Evolutionary conservation across 2,888 invertebrate genomes (phyloP).

Genomic region (Xestia sexstrigata): DNA sequence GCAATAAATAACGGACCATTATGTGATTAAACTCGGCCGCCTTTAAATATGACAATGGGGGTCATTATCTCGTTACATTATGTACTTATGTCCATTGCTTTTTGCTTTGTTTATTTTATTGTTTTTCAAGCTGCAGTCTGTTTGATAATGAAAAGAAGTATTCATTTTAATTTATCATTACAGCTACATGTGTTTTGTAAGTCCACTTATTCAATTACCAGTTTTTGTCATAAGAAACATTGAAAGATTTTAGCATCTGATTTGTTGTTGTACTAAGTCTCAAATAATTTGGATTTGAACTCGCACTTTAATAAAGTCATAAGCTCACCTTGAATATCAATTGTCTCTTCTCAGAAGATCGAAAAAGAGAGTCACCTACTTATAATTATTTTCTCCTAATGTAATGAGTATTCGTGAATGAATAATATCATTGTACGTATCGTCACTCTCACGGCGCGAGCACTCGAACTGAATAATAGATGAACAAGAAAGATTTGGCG

Average conservation of each 20-base stretch:
- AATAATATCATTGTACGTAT: slow-evolving; percentile 39
- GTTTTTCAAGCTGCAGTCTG: slow-evolving; percentile 4
- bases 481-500: slow-evolving; percentile 44
- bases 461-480: slow-evolving; percentile 44
- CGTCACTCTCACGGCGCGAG: slow-evolving; percentile 32
- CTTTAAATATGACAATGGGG: slow-evolving; percentile 67
- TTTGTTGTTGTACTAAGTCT: neutral
- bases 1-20: slow-evolving; percentile 73
- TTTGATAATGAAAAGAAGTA: neutral
- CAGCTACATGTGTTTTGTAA: neutral
- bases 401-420: slow-evolving; percentile 41
- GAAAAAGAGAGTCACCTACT: slow-evolving; percentile 1
- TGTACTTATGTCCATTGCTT: slow-evolving; percentile 38
- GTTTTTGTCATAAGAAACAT: neutral
- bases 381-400: slow-evolving; percentile 34
- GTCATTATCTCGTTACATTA: slow-evolving; percentile 60
- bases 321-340: slow-evolving; percentile 17
- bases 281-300: slow-evolving; percentile 2
- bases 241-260: neutral
- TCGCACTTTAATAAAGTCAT: slow-evolving; percentile 5
- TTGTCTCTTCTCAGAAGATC: neutral
- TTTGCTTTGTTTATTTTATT: slow-evolving; percentile 32
- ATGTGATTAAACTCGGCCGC: slow-evolving; percentile 72
- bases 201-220: neutral
- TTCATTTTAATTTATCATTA: neutral